Base-by-base conservation (phyloP, 1,140 invertebrate species). In the Gerris buenoi region DNA sequence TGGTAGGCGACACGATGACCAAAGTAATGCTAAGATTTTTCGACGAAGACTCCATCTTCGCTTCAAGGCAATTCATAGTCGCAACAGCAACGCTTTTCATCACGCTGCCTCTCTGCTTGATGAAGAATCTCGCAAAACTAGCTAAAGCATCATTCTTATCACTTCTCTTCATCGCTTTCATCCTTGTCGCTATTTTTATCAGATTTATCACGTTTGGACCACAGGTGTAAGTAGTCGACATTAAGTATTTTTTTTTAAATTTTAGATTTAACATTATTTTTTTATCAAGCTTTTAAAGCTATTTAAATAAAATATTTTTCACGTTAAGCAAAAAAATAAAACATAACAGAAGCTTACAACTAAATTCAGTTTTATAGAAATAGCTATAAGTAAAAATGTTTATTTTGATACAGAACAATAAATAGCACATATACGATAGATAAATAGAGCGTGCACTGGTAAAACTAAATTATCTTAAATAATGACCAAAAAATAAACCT, bases 1-100 rank as follows among this genome's bases (percentile, higher is more conserved):
- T 93, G 28, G 90, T 93, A 25, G 91, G 90, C 27, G 91, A 94
- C 76, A 93, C 90, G 0, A 81, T 93, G 23, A 92, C 90, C 1
- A 93, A 91, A 78, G 87, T 93, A 1, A 77, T 93, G 29, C 79
- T 87, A 5, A 81, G 90, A 66, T 76, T 87, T 28, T 82, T 82
- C 66, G 79, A 80, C 62, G 81, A 80, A 70, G 74, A 82, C 73
- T 79, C 82, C 23, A 72, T 88, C 18, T 76, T 88, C 25, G 85
- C 83, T 1, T 84, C 83, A 72, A 79, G 91, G 59, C 83, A 92
- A 76, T 83, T 90, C 70, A 86, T 93, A 65, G 87, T 93, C 25
- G 82, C 88, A 60, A 75, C 91, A 27, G 83, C 86, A 1, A 92
- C 90, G 0, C 69, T 91, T 15, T 79, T 88, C 65, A 78, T 93